Conservation (phyloP, 1,140 invertebrate species). For the Ceratina australensis region DNA sequence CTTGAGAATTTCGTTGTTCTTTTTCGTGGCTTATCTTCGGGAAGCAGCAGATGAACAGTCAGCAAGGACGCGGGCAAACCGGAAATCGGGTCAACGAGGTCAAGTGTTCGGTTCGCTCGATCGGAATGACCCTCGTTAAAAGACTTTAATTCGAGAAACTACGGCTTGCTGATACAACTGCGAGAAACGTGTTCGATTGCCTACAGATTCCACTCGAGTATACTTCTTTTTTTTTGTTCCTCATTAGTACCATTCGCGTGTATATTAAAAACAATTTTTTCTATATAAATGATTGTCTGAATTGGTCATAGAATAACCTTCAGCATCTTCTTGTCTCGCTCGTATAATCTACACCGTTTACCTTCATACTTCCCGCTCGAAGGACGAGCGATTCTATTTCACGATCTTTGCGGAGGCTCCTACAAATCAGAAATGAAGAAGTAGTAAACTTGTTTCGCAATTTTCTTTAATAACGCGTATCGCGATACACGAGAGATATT, state of each 20-base stretch:
- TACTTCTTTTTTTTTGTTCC: background rate
- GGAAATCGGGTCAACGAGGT: constrained; percentile 62
- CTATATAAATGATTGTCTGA: no score
- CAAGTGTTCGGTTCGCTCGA: constrained; percentile 51
- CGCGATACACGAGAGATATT: no score
- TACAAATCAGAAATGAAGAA: no score
- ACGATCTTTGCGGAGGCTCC: background rate
- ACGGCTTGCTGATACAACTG: background rate
- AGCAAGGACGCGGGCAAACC: constrained; percentile 45
- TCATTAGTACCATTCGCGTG: background rate
- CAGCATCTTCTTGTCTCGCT: no score
- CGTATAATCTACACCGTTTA: no score
- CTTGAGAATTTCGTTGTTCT: background rate
- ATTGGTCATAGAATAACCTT: no score
- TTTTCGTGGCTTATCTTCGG: constrained; percentile 28
- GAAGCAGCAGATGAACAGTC: constrained; percentile 7
- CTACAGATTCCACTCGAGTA: background rate
- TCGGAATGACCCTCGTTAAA: constrained; percentile 52
- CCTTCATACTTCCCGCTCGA: no score
- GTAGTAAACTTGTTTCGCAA: no score
- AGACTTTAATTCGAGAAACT: constrained; percentile 57
- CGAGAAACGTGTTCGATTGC: constrained; percentile 3
- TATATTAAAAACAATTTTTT: no score
- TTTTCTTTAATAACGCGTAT: no score
- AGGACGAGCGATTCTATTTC: background rate